Evolutionary conservation across 2,888 invertebrate species (phyloP).

Genomic region (Thecocarcelia acutangulata): DNA sequence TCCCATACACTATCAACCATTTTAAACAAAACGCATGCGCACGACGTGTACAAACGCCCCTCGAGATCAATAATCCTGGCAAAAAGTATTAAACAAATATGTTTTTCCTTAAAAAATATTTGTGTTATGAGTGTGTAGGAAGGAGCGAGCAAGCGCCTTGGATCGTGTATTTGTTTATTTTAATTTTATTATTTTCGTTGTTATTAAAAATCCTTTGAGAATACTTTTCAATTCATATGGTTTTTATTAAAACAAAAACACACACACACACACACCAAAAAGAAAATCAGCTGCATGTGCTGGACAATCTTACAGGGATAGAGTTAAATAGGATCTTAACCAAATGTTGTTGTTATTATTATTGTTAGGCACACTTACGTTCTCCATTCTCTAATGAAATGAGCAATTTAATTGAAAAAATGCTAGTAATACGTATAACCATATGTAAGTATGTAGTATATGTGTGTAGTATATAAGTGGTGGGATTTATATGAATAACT

Average conservation of each 20-base stretch:
- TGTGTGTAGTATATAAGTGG: too few species aligned
- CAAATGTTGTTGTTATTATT: conserved; percentile 7
- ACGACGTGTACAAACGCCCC: conserved; percentile 74
- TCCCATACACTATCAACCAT: conserved; percentile 7
- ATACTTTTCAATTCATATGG: conserved; percentile 16
- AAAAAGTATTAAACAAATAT: conserved; percentile 44
- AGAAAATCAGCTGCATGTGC: conserved; percentile 42
- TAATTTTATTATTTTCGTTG: conserved; percentile 19
- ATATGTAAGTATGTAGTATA: too few species aligned
- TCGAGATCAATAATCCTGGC: conserved; percentile 75
- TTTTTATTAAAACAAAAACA: conserved; percentile 1
- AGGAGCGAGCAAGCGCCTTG: too few species aligned
- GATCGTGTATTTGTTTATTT: conserved; percentile 64
- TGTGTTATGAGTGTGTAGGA: conserved; percentile 26
- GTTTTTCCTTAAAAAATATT: conserved; percentile 50
- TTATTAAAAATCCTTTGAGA: conserved; percentile 34
- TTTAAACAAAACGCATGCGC: conserved; percentile 69
- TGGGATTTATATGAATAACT: conserved; percentile 47
- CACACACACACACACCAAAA: too few species aligned
- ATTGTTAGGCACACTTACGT: neutral
- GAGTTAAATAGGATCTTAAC: conserved; percentile 17
- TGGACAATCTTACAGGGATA: neutral
- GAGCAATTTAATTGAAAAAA: conserved; percentile 44
- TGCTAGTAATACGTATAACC: neutral
- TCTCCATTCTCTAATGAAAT: conserved; percentile 36